A percentile compares a stretch with the other conserved stretches of the same genome.
These are phyloP conservation scores for Pseudorhiza aurosa DNA, from an alignment of 30 jellyfish, hydroid and myxozoan species.

Conservation along the genomic window DNA sequence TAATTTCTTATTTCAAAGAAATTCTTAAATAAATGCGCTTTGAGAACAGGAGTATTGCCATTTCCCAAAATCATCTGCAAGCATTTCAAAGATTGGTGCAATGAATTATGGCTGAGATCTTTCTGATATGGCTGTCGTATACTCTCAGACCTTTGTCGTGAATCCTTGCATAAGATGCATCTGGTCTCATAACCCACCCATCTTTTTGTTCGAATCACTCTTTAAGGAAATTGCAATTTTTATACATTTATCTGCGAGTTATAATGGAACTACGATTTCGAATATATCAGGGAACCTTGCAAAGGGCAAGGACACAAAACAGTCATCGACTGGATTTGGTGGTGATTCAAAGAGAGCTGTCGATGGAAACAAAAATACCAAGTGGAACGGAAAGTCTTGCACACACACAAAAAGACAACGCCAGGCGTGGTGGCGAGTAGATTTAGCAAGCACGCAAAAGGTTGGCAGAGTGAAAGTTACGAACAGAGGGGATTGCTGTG, in stretches of 20 bases:
- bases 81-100: no score
- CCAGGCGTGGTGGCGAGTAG: slow-evolving; percentile 59
- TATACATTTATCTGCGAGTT: neutral
- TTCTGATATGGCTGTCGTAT: no score
- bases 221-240: neutral
- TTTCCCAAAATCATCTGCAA: no score
- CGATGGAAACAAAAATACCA: slow-evolving; percentile 46
- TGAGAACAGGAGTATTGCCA: no score
- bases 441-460: slow-evolving; percentile 13
- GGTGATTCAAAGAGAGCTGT: slow-evolving; percentile 49
- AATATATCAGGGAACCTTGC: slow-evolving; percentile 34
- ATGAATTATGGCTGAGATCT: no score
- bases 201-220: no score
- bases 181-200: no score
- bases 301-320: slow-evolving; percentile 52
- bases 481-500: slow-evolving; percentile 42
- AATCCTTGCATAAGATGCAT: no score
- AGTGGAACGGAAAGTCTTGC: slow-evolving; percentile 22
- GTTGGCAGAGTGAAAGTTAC: slow-evolving; percentile 49
- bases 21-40: no score
- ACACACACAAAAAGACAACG: slow-evolving; percentile 35
- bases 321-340: slow-evolving; percentile 47
- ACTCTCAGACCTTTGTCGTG: no score
- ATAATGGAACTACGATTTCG: neutral
- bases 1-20: neutral